phyloP scores from a whole-genome alignment of 1,140 invertebrate species.

The Arctopsyche grandis region DNA sequence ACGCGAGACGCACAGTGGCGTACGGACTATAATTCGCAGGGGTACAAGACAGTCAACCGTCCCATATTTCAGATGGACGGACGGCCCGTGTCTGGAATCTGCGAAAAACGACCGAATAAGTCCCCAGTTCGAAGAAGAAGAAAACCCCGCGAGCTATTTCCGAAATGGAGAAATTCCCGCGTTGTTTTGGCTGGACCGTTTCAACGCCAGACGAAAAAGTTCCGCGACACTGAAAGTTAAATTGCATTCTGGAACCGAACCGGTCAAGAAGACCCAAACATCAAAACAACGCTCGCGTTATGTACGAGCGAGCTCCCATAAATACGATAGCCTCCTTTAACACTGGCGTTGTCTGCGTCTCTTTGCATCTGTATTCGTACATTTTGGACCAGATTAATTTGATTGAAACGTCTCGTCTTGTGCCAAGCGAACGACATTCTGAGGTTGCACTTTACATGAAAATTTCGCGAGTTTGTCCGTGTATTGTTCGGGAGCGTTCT shows the following conservation, averaged over 20 bases:
- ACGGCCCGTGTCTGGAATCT: conserved; percentile 14
- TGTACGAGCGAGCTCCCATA: too few relatives aligned
- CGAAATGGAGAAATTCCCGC: conserved; percentile 21
- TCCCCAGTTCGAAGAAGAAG: not conserved
- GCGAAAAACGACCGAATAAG: not conserved
- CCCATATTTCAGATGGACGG: not conserved
- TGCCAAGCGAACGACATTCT: conserved; percentile 2
- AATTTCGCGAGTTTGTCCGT: not conserved
- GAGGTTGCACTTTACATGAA: not conserved
- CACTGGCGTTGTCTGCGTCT: too few relatives aligned
- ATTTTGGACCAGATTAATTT: not conserved
- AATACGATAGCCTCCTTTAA: too few relatives aligned
- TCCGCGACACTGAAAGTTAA: conserved; percentile 20
- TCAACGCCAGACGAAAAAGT: conserved; percentile 21
- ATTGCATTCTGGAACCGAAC: not conserved
- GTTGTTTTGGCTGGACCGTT: conserved; percentile 13
- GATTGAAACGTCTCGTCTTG: conserved; percentile 9
- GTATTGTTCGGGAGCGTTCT: not conserved
- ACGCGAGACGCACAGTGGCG: not conserved
- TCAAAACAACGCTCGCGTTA: too few relatives aligned
- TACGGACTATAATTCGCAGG: not conserved
- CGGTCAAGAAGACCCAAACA: too few relatives aligned
- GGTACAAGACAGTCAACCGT: not conserved
- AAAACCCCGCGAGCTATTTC: conserved; percentile 16
- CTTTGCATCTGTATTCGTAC: too few relatives aligned